Base-by-base conservation (phyloP, 2,113 vertebrate genomes). In the Carassius carassius region DNA sequence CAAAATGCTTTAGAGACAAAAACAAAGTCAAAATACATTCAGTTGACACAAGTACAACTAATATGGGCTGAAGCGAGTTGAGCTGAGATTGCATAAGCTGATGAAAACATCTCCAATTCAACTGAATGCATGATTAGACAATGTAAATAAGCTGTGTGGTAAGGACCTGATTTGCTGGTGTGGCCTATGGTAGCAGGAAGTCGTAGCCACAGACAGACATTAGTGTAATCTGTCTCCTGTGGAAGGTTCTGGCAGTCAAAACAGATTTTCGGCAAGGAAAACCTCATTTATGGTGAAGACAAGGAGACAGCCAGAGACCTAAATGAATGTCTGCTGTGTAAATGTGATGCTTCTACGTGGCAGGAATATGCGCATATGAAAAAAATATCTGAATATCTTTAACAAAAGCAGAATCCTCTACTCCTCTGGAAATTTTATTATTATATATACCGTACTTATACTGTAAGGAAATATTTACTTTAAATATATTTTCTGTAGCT, bases 251-350 rank as follows among this genome's bases (percentile, higher is more conserved):
- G 86, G 84, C 72, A 32, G 85, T 76, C 63, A 86, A 86, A 37
- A 47, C 63, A 25, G 62, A 78, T 65, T 86, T 83, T 85, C 81
- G 29, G 86, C 84, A 85, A 74, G 73, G 65, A 78, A 70, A 82
- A 73, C 70, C 81, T 63, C 80, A 85, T 85, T 85, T 87, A 87
- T 87, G 81, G 88, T 87, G 82, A 79, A 85, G 77, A 67, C 49
- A 87, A 72, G 58, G 44, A 79, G 83, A 85, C 77, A 84, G 83
- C 86, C 85, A 89, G 60, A 82, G 79, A 83, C 83, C 77, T 85
- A 76, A 85, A 89, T 84, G 63, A 87, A 82, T 69, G 79, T 86
- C 87, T 84, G 76, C 87, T 80, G 76, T 78, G 76, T 85, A 79
- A 85, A 86, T 51, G 81, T 77, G 84, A 83, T 78, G 74, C 70